phyloP scores from a whole-genome alignment of 1,140 invertebrate genomes.

The Stegodyphus dumicola region DNA sequence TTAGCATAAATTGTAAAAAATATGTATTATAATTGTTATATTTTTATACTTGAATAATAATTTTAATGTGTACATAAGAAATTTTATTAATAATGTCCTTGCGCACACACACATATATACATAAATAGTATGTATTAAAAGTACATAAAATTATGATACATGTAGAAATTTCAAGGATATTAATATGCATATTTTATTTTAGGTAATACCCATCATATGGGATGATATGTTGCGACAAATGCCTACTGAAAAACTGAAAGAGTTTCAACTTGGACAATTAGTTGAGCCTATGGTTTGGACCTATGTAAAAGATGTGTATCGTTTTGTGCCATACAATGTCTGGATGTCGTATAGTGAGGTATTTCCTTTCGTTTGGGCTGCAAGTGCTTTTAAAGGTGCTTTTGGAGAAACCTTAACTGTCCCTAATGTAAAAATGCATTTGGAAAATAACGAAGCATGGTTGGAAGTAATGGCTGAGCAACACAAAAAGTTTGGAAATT shows the following conservation, averaged over 20 bases:
- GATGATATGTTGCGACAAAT: slow-evolving; percentile 92
- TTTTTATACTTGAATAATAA: too few relatives aligned
- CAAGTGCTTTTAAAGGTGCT: slow-evolving; percentile 87
- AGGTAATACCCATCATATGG: slow-evolving; percentile 82
- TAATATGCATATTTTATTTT: not conserved
- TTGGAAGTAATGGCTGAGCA: slow-evolving; percentile 75
- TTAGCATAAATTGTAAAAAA: too few relatives aligned
- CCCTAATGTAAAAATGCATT: slow-evolving; percentile 74
- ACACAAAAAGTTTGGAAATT: slow-evolving; percentile 72
- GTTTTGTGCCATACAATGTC: slow-evolving; percentile 72
- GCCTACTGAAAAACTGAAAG: slow-evolving; percentile 69
- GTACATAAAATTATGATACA: too few relatives aligned
- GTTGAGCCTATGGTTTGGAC: slow-evolving; percentile 84
- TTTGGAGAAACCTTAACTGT: slow-evolving; percentile 81
- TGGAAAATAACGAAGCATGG: slow-evolving; percentile 81
- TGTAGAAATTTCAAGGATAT: too few relatives aligned
- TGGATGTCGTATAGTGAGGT: slow-evolving; percentile 85
- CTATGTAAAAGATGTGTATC: slow-evolving; percentile 75
- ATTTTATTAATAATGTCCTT: too few relatives aligned
- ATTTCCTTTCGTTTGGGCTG: slow-evolving; percentile 92
- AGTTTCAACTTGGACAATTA: slow-evolving; percentile 75
- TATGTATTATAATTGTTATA: too few relatives aligned
- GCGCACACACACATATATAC: too few relatives aligned
- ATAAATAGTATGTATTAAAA: too few relatives aligned
- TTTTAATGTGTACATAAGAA: too few relatives aligned